These are phyloP conservation scores for Pseudopodoces humilis DNA, from an alignment of 2,113 vertebrate species.

Conservation along the genomic window DNA sequence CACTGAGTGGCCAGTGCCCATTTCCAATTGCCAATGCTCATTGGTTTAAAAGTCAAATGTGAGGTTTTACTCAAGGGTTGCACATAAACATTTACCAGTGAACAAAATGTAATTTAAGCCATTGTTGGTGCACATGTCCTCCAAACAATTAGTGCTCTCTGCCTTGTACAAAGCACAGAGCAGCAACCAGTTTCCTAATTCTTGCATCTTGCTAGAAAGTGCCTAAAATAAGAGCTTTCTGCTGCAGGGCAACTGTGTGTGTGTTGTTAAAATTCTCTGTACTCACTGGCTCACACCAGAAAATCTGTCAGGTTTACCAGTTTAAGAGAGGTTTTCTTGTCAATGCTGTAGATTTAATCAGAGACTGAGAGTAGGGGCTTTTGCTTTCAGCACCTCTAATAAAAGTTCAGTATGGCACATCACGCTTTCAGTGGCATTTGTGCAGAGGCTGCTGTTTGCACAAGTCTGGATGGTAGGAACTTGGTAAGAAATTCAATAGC, in stretches of 20 bases:
- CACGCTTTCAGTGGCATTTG: neutral
- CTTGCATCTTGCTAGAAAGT: neutral
- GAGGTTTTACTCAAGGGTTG: neutral
- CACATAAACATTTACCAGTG: neutral
- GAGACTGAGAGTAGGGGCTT: neutral
- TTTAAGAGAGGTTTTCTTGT: neutral
- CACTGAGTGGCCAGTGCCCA: neutral
- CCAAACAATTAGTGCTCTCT: fast-evolving
- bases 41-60: neutral
- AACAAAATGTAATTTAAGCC: neutral
- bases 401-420: neutral
- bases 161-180: neutral
- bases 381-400: neutral
- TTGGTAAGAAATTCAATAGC: conserved; percentile 35
- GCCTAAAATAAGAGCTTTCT: neutral
- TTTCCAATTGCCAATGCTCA: neutral
- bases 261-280: fast-evolving
- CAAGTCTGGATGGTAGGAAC: neutral
- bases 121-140: neutral
- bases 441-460: conserved; percentile 39
- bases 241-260: fast-evolving
- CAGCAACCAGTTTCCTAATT: neutral
- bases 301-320: neutral
- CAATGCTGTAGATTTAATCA: neutral
- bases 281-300: neutral